Conservation (phyloP, 2,113 vertebrate species). For the Tyto alba region DNA sequence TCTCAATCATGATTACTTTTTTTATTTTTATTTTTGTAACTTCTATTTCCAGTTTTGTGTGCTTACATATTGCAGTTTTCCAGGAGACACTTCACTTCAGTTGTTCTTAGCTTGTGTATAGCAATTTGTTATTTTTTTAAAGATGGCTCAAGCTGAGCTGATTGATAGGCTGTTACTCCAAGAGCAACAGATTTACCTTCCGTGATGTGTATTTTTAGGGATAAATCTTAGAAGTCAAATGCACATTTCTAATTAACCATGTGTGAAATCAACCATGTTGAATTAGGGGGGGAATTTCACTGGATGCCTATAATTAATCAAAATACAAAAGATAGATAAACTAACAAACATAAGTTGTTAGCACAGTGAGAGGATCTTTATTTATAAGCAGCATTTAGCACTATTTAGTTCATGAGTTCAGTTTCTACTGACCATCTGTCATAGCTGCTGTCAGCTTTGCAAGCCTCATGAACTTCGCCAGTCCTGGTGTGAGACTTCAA, state of each 20-base stretch:
- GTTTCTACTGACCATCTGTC: constrained; percentile 40
- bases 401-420: neutral
- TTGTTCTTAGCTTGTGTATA: neutral
- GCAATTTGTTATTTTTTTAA: neutral
- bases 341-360: neutral
- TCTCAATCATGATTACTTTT: neutral
- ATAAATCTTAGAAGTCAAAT: neutral
- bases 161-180: neutral
- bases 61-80: neutral
- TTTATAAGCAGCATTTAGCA: constrained; percentile 23
- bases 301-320: neutral
- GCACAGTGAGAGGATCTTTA: neutral
- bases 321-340: neutral
- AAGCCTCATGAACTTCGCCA: neutral
- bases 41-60: neutral
- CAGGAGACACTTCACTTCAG: neutral
- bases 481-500: constrained; percentile 22
- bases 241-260: neutral
- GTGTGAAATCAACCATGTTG: neutral
- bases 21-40: neutral
- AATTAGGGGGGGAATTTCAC: neutral
- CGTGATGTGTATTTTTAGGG: neutral
- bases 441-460: constrained; percentile 10
- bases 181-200: neutral
- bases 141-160: neutral